Evolutionary conservation across 2,888 invertebrate genomes (phyloP).

Genomic region (Orchesella flavescens): DNA sequence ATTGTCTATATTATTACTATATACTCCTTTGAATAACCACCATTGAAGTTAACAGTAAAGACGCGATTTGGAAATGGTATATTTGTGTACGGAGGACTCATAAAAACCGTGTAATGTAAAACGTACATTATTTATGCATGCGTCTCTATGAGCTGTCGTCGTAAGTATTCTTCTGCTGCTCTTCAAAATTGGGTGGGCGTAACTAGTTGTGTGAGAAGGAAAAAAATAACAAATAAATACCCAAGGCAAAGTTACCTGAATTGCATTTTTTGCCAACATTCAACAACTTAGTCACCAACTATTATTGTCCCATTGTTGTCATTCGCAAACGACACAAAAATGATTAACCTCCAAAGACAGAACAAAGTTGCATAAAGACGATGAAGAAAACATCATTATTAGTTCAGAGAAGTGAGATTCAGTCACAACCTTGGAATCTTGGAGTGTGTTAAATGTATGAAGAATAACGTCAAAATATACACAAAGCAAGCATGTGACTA

Average conservation of each 20-base stretch:
- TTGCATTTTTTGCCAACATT: constrained; percentile 52
- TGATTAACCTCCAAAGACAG: constrained; percentile 50
- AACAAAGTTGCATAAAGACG: constrained; percentile 52
- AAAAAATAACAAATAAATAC: constrained; percentile 54
- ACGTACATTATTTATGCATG: constrained; percentile 58
- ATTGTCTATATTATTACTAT: constrained; percentile 7
- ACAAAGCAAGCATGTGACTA: not conserved
- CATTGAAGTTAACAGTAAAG: no score
- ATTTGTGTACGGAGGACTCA: constrained; percentile 42
- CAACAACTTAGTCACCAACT: constrained; percentile 45
- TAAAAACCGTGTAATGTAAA: constrained; percentile 53
- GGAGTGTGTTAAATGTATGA: constrained; percentile 4
- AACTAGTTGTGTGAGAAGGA: constrained; percentile 37
- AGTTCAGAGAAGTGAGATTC: constrained; percentile 2
- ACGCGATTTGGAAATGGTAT: constrained; percentile 37
- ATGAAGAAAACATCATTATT: constrained; percentile 26
- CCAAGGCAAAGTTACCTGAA: constrained; percentile 59
- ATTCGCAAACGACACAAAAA: constrained; percentile 42
- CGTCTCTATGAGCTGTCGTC: constrained; percentile 7
- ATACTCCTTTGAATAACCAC: no score
- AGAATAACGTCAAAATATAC: not conserved
- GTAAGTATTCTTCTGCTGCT: constrained; percentile 27
- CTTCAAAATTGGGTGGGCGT: constrained; percentile 64
- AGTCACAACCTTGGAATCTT: constrained; percentile 23
- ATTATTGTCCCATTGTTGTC: constrained; percentile 53